Evolutionary conservation across 92 coral and sea anemone species (phyloP).

Genomic region (Zoanthus sansibaricus): DNA sequence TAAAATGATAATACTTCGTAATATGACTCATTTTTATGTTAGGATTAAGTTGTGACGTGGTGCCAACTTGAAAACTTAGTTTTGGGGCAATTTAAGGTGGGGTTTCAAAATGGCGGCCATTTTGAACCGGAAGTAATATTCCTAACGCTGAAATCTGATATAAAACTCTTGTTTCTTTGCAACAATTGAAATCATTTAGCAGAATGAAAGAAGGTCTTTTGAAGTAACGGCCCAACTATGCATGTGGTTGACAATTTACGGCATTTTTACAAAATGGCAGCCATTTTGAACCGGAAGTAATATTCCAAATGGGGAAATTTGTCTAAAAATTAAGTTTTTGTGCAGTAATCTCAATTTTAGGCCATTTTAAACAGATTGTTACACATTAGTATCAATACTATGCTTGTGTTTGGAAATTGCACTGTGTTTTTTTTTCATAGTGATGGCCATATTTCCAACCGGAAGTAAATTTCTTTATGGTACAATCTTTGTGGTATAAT

Average conservation of each 20-base stretch:
- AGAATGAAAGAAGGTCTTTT: conserved; percentile 13
- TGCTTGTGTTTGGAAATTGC: conserved; percentile 14
- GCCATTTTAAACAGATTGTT: background rate
- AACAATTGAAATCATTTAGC: conserved; percentile 16
- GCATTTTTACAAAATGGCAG: conserved; percentile 1
- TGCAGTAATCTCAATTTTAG: conserved; percentile 2
- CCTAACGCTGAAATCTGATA: no score
- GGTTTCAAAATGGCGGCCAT: conserved; percentile 24
- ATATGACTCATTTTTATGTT: no score
- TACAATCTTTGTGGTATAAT: background rate
- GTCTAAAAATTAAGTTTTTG: conserved; percentile 4
- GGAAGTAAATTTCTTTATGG: no score
- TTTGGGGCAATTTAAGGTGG: conserved; percentile 23
- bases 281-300: conserved; percentile 17
- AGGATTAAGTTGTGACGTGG: conserved; percentile 20
- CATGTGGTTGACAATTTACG: conserved; percentile 12
- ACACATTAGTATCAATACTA: background rate
- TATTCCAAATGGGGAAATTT: background rate
- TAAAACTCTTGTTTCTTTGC: conserved; percentile 18
- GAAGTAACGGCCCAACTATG: conserved; percentile 13
- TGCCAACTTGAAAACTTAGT: conserved; percentile 26
- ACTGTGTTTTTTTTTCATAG: background rate
- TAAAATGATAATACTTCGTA: no score
- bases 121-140: conserved; percentile 23
- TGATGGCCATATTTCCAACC: no score